phyloP scores from a whole-genome alignment of 2,113 vertebrate genomes.

The Leptobrachium leishanense region DNA sequence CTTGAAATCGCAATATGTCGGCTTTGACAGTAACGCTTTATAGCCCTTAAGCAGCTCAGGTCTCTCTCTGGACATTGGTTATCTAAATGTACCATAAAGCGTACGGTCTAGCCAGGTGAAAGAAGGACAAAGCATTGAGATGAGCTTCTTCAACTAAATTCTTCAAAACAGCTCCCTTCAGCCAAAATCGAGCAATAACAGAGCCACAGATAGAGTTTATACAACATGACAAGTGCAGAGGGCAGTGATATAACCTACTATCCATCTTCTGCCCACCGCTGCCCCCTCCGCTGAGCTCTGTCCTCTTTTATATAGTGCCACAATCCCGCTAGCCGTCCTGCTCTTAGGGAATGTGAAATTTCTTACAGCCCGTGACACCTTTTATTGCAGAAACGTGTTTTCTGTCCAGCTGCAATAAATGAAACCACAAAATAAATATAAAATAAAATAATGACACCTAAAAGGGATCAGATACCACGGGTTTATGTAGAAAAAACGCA shows the following conservation, averaged over 20 bases:
- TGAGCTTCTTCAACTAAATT: not conserved
- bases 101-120: constrained; percentile 12
- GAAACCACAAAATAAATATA: not conserved
- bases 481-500: not conserved
- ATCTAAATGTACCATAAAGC: constrained; percentile 29
- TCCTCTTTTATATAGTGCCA: constrained; percentile 5
- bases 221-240: constrained; percentile 19
- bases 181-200: constrained; percentile 13
- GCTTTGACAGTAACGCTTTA: not conserved
- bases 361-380: constrained; percentile 2
- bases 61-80: constrained; percentile 10
- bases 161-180: constrained; percentile 17
- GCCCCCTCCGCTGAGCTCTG: constrained; percentile 1
- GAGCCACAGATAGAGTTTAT: constrained; percentile 27
- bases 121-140: constrained; percentile 5
- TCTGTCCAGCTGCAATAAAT: not conserved
- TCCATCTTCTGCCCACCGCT: constrained; percentile 1
- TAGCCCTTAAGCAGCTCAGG: constrained; percentile 6
- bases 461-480: not conserved
- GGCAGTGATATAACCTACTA: constrained; percentile 5
- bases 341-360: not conserved
- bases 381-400: not conserved
- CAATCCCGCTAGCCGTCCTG: not conserved
- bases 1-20: constrained; percentile 6
- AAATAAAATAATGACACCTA: not conserved